Conservation (phyloP, 2,113 vertebrate species). For the Hypocryptadius cinnamomeus region DNA sequence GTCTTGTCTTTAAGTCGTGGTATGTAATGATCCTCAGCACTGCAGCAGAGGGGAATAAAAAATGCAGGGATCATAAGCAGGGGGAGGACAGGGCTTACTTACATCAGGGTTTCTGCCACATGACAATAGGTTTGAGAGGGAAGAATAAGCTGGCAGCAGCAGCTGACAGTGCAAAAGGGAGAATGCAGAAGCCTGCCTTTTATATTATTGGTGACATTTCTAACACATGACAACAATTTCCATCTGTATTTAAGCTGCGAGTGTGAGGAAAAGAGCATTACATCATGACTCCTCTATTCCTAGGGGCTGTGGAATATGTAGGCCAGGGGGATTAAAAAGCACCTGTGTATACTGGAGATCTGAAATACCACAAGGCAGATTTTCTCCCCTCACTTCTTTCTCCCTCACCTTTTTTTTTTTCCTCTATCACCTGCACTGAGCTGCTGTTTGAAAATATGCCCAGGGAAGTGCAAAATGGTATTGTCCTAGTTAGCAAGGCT, state of each 20-base stretch:
- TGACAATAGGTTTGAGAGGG: constrained; percentile 68
- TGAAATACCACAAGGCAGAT: background rate
- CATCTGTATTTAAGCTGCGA: constrained; percentile 82
- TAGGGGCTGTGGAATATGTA: constrained; percentile 67
- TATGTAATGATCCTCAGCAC: constrained; percentile 75
- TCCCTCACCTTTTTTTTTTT: background rate
- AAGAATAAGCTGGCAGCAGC: constrained; percentile 65
- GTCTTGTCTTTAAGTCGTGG: constrained; percentile 76
- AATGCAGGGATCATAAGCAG: constrained; percentile 68
- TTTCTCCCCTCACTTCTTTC: background rate
- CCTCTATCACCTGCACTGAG: background rate
- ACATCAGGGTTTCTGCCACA: constrained; percentile 77
- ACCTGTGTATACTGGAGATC: constrained; percentile 73
- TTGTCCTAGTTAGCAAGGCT: constrained; percentile 24
- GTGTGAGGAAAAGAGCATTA: constrained; percentile 72
- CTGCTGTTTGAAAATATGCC: background rate
- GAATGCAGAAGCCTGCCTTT: constrained; percentile 80
- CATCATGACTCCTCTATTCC: constrained; percentile 73
- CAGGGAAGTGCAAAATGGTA: constrained; percentile 57
- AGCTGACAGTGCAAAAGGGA: constrained; percentile 79
- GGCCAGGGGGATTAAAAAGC: constrained; percentile 75
- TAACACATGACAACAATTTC: constrained; percentile 90
- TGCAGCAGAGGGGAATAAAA: constrained; percentile 67
- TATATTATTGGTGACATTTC: constrained; percentile 91
- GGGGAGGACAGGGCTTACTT: constrained; percentile 67